A percentile compares a stretch with the other conserved stretches of the same genome.
Conservation (phyloP, 2,888 invertebrate genomes). For the Stenodera caucasica region DNA sequence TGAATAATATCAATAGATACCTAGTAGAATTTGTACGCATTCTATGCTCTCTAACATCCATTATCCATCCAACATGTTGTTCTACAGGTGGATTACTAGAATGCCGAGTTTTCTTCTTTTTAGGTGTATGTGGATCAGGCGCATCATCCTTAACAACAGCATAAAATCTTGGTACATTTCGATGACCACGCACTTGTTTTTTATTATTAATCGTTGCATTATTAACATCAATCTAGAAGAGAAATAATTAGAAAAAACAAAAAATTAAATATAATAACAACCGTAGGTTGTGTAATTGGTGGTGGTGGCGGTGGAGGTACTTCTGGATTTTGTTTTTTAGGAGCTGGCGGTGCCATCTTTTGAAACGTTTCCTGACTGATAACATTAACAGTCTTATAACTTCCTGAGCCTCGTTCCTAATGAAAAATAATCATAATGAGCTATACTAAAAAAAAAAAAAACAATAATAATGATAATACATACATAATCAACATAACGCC, state of each 20-base stretch:
- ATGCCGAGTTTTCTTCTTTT: slow-evolving; percentile 90
- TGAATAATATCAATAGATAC: slow-evolving; percentile 50
- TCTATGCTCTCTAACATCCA: slow-evolving; percentile 86
- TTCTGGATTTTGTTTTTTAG: slow-evolving; percentile 69
- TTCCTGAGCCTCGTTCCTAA: slow-evolving; percentile 59
- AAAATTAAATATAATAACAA: background rate
- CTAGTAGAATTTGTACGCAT: slow-evolving; percentile 78
- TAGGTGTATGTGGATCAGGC: slow-evolving; percentile 68
- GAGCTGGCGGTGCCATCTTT: slow-evolving; percentile 69
- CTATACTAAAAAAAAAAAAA: too few relatives aligned
- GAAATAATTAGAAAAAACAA: background rate
- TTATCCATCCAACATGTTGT: slow-evolving; percentile 96
- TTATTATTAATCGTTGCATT: slow-evolving; percentile 29
- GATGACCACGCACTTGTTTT: slow-evolving; percentile 34
- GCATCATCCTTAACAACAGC: slow-evolving; percentile 83
- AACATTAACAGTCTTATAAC: slow-evolving; percentile 84
- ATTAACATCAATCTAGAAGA: slow-evolving; percentile 28
- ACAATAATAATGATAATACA: slow-evolving; percentile 13
- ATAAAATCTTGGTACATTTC: slow-evolving; percentile 85
- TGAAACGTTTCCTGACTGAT: slow-evolving; percentile 89
- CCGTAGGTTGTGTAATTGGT: slow-evolving; percentile 67
- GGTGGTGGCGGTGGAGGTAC: slow-evolving; percentile 87
- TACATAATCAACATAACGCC: slow-evolving; percentile 62
- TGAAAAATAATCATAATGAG: slow-evolving; percentile 10
- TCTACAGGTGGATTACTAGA: slow-evolving; percentile 92